Conservation (phyloP, 2,113 vertebrate species). For the Notothenia rossii region DNA sequence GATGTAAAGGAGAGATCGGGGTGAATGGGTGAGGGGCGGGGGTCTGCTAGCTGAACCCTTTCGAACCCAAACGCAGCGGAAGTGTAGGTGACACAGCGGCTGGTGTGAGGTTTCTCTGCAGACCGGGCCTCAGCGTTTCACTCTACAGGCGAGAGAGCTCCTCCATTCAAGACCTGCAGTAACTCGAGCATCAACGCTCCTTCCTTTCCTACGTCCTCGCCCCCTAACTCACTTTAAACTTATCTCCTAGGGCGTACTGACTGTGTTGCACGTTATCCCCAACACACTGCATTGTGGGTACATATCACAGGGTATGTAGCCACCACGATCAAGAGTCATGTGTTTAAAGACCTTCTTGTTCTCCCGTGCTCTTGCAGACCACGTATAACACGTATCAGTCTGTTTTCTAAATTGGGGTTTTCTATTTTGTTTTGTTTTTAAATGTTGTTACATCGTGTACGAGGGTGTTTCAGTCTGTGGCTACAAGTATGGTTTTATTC, state of each 20-base stretch:
- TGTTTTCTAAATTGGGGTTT: too few species aligned
- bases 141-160: slow-evolving; percentile 17
- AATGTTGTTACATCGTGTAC: too few species aligned
- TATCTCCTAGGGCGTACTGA: slow-evolving; percentile 40
- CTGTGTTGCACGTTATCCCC: slow-evolving; percentile 10
- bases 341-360: too few species aligned
- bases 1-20: slow-evolving; percentile 46
- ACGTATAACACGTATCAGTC: too few species aligned
- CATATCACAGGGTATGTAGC: background rate
- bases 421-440: too few species aligned
- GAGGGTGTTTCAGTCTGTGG: too few species aligned
- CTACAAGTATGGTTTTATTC: too few species aligned
- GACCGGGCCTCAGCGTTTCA: slow-evolving; percentile 52
- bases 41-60: slow-evolving; percentile 54
- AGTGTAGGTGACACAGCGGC: slow-evolving; percentile 70
- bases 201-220: slow-evolving; percentile 26
- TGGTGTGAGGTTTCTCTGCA: slow-evolving; percentile 71
- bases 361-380: too few species aligned
- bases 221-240: slow-evolving; percentile 36
- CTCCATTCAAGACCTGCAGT: slow-evolving; percentile 65
- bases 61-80: slow-evolving; percentile 71
- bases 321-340: background rate
- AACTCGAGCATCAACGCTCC: slow-evolving; percentile 59
- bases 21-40: slow-evolving; percentile 39
- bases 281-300: slow-evolving; percentile 21